A percentile compares a stretch with the other conserved stretches of the same genome.
These are phyloP conservation scores for Zaprionus capensis DNA, from an alignment of 1,140 invertebrate species.

Conservation along the genomic window DNA sequence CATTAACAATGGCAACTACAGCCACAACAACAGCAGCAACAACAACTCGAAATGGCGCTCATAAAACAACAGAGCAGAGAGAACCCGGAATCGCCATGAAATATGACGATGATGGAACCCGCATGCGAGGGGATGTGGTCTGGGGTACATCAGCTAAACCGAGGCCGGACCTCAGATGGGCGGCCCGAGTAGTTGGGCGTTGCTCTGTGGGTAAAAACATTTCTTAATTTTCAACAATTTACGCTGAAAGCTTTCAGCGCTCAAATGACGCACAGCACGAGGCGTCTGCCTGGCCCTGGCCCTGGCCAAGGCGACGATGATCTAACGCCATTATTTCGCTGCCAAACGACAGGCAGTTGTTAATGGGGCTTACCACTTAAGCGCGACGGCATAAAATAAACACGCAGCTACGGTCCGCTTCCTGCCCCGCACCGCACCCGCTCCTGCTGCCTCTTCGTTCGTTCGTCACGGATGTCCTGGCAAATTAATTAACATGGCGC, in stretches of 20 bases:
- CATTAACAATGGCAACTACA: slow-evolving; percentile 73
- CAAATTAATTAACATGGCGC: slow-evolving; percentile 81
- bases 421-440: slow-evolving; percentile 5
- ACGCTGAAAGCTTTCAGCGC: slow-evolving; percentile 81
- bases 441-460: background rate
- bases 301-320: slow-evolving; percentile 67
- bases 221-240: slow-evolving; percentile 83
- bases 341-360: slow-evolving; percentile 80
- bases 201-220: slow-evolving; percentile 47
- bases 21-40: slow-evolving; percentile 32
- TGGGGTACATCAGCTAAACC: too few relatives aligned
- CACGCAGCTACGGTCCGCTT: slow-evolving; percentile 46
- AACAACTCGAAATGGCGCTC: slow-evolving; percentile 62
- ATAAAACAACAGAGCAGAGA: slow-evolving; percentile 78
- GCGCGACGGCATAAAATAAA: slow-evolving; percentile 81
- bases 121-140: background rate
- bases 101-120: slow-evolving; percentile 66
- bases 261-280: slow-evolving; percentile 73
- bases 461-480: slow-evolving; percentile 71
- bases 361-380: slow-evolving; percentile 83
- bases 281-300: slow-evolving; percentile 17
- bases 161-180: slow-evolving; percentile 20
- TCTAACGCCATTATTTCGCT: slow-evolving; percentile 80
- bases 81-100: slow-evolving; percentile 63
- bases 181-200: slow-evolving; percentile 16